Percentiles rank a stretch among this genome's conserved stretches.
These are phyloP conservation scores for Petrolisthes manimaculis DNA, from an alignment of 2,888 invertebrate species.

Conservation along the genomic window DNA sequence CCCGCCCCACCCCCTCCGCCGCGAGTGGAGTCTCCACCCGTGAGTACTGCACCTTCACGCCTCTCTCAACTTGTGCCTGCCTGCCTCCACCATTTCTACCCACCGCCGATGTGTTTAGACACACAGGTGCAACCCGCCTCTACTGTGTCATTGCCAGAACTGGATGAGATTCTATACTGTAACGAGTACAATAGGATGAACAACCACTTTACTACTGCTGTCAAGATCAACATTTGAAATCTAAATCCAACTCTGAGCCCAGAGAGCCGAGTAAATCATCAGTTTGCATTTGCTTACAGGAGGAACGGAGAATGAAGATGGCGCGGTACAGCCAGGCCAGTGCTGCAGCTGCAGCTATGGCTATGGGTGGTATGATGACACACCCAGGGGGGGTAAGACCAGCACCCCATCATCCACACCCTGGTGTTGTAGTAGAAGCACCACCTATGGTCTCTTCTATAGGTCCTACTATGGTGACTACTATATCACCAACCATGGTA, in stretches of 20 bases:
- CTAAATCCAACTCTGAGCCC: slow-evolving; percentile 36
- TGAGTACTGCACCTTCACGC: slow-evolving; percentile 65
- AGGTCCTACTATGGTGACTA: slow-evolving; percentile 60
- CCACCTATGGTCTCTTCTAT: slow-evolving; percentile 63
- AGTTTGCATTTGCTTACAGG: slow-evolving; percentile 46
- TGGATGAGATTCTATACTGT: slow-evolving; percentile 48
- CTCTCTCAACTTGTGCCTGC: slow-evolving; percentile 63
- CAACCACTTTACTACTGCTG: slow-evolving; percentile 43
- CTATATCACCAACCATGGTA: slow-evolving; percentile 53
- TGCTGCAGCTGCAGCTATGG: slow-evolving; percentile 47
- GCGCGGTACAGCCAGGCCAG: slow-evolving; percentile 56
- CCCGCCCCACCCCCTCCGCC: slow-evolving; percentile 55
- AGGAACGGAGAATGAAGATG: slow-evolving; percentile 64
- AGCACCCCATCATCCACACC: slow-evolving; percentile 25
- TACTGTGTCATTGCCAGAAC: slow-evolving; percentile 63
- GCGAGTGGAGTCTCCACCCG: slow-evolving; percentile 60
- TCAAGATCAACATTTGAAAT: slow-evolving; percentile 59
- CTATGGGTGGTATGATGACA: slow-evolving; percentile 43
- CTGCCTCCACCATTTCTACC: slow-evolving; percentile 62
- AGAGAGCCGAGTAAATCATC: slow-evolving; percentile 6
- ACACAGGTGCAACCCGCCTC: slow-evolving; percentile 63
- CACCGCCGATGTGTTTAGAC: slow-evolving; percentile 59
- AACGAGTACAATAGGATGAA: slow-evolving; percentile 46
- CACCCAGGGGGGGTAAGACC: slow-evolving; percentile 53
- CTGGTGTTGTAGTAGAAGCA: slow-evolving; percentile 64